Evolutionary conservation across 2,888 invertebrate species (phyloP).

Genomic region (Parnassius orleans): DNA sequence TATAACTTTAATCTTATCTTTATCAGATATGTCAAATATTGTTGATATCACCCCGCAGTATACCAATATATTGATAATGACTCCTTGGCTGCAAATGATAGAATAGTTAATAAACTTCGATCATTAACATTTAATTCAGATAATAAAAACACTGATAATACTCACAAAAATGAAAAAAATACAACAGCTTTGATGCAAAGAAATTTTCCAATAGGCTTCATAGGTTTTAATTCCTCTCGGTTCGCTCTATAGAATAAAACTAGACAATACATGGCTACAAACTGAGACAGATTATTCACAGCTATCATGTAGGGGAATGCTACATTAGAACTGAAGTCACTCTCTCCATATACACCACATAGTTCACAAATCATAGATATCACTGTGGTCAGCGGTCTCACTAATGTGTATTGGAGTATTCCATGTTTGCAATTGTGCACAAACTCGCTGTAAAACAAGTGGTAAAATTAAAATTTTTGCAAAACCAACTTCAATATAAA

Average conservation of each 20-base stretch:
- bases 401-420: constrained; percentile 96
- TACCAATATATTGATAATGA: constrained; percentile 92
- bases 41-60: constrained; percentile 90
- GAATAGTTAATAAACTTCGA: not conserved
- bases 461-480: too few relatives aligned
- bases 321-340: constrained; percentile 90
- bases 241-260: constrained; percentile 96
- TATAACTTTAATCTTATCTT: constrained; percentile 85
- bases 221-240: constrained; percentile 91
- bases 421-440: constrained; percentile 98
- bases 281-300: constrained; percentile 95
- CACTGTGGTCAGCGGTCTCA: constrained; percentile 93
- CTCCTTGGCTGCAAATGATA: constrained; percentile 89
- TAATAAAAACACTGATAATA: constrained; percentile 35
- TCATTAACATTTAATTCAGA: not conserved
- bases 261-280: constrained; percentile 97
- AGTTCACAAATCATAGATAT: constrained; percentile 94
- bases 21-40: constrained; percentile 85
- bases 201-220: constrained; percentile 97
- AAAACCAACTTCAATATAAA: too few relatives aligned
- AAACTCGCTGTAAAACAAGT: constrained; percentile 85
- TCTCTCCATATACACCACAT: constrained; percentile 93
- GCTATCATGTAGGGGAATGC: constrained; percentile 95
- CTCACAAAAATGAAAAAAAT: constrained; percentile 99
- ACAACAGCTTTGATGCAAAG: constrained; percentile 98